Evolutionary conservation across 2,113 vertebrate genomes (phyloP).

Genomic region (Leptodactylus fuscus): DNA sequence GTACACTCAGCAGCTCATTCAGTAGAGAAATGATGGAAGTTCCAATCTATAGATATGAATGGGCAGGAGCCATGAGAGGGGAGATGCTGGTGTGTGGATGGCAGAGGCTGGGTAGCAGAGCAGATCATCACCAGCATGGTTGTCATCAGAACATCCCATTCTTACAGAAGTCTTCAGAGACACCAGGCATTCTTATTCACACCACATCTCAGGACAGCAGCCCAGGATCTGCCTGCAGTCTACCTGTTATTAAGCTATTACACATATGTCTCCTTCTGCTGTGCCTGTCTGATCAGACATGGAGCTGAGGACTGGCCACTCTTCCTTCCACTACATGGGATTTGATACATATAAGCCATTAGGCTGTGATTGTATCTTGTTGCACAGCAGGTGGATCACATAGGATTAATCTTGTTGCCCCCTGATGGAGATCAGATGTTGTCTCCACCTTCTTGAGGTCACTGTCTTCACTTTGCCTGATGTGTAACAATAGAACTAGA

Average conservation of each 20-base stretch:
- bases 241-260: conserved; percentile 27
- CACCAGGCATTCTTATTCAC: conserved; percentile 38
- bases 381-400: conserved; percentile 28
- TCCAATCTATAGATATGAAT: neutral
- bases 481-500: conserved; percentile 34
- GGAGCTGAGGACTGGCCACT: neutral
- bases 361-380: neutral
- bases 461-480: conserved; percentile 41
- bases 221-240: neutral
- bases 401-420: conserved; percentile 15
- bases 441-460: conserved; percentile 25
- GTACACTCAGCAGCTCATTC: neutral
- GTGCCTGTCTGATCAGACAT: neutral
- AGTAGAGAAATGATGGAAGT: neutral
- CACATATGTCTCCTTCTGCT: neutral
- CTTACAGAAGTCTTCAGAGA: conserved; percentile 2
- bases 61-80: neutral
- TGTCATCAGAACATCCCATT: neutral
- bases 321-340: neutral
- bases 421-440: conserved; percentile 39
- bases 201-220: conserved; percentile 27
- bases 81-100: neutral
- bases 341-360: neutral
- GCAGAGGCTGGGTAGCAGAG: neutral
- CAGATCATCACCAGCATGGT: conserved; percentile 16